Conservation (phyloP, 2,113 vertebrate species). For the Poeciliopsis turrubarensis region DNA sequence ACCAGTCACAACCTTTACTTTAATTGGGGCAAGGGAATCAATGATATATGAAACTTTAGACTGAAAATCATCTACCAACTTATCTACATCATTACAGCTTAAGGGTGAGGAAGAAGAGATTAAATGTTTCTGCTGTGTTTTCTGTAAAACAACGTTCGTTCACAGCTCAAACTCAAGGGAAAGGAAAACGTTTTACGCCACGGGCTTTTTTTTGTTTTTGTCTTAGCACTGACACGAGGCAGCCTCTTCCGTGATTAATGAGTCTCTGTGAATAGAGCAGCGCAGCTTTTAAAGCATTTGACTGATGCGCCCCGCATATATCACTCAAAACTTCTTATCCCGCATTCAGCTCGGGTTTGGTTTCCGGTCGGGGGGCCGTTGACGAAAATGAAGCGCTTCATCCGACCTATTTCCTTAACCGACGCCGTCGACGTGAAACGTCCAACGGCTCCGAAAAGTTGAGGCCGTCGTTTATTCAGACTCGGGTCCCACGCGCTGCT, state of each 20-base stretch:
- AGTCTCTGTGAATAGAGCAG: constrained; percentile 68
- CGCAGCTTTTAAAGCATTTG: constrained; percentile 55
- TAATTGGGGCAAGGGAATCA: too few relatives aligned
- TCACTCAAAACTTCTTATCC: constrained; percentile 54
- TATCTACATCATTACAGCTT: too few relatives aligned
- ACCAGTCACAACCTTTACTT: too few relatives aligned
- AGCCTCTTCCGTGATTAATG: constrained; percentile 68
- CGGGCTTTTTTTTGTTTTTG: constrained; percentile 25
- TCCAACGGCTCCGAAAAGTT: neutral
- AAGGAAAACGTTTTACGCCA: constrained; percentile 39
- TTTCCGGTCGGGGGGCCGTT: neutral
- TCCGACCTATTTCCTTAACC: too few relatives aligned
- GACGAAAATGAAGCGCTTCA: constrained; percentile 33
- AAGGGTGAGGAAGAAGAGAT: too few relatives aligned
- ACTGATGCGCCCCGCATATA: constrained; percentile 67
- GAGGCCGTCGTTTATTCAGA: neutral
- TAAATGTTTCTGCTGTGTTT: too few relatives aligned
- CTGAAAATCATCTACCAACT: too few relatives aligned
- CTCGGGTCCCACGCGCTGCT: neutral
- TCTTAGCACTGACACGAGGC: constrained; percentile 36
- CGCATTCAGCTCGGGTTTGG: constrained; percentile 41
- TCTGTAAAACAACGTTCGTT: constrained; percentile 5
- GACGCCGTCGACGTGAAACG: too few relatives aligned
- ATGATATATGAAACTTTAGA: too few relatives aligned
- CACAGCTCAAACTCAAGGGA: constrained; percentile 31